phyloP scores from a whole-genome alignment of 2,888 invertebrate genomes.

The Xestia c-nigrum region DNA sequence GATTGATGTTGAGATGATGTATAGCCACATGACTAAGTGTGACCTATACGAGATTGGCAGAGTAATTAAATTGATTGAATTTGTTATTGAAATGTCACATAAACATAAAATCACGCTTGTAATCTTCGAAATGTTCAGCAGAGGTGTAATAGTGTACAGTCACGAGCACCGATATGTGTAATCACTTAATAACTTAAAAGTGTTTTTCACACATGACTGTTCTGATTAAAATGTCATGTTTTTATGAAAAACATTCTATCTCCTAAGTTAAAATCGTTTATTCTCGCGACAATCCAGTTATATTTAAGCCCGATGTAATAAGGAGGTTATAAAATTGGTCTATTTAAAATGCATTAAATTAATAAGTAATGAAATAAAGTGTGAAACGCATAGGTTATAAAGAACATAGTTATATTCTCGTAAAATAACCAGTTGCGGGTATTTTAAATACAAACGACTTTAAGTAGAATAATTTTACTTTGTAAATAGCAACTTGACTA shows the following conservation, averaged over 20 bases:
- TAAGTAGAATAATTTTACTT: slow-evolving; percentile 27
- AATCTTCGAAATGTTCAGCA: not conserved
- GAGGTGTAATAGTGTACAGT: not conserved
- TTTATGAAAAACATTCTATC: no score
- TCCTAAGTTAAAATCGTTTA: no score
- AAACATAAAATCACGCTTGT: not conserved
- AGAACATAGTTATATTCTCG: slow-evolving; percentile 12
- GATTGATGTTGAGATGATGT: not conserved
- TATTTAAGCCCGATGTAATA: not conserved
- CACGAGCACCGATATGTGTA: no score
- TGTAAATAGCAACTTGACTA: slow-evolving; percentile 18
- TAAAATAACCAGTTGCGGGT: slow-evolving; percentile 16
- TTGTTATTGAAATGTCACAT: not conserved
- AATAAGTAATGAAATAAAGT: slow-evolving; percentile 16
- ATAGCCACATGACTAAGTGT: not conserved
- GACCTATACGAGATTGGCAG: not conserved
- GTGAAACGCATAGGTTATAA: slow-evolving; percentile 9
- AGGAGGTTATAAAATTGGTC: not conserved
- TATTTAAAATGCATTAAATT: slow-evolving; percentile 6
- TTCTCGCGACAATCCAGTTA: not conserved
- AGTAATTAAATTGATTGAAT: not conserved
- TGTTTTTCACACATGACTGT: no score
- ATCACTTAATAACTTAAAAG: no score
- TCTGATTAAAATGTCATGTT: no score
- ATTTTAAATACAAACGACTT: slow-evolving; percentile 18